Base-by-base conservation (phyloP, 2,797 vertebrate species). In the Aeoliscus strigatus region DNA sequence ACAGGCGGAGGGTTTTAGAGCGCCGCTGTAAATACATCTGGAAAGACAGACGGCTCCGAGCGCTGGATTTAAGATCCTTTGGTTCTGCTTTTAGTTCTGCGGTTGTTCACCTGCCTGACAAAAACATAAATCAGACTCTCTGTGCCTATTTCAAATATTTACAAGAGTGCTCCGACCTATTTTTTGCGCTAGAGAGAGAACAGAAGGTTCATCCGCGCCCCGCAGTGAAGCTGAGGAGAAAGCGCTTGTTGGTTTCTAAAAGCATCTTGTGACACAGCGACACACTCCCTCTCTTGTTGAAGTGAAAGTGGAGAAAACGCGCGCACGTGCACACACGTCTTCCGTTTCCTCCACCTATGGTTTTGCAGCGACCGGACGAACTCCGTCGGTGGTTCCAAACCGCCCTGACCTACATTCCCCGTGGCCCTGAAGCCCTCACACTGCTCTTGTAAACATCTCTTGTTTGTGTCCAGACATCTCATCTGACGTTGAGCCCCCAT, bases 61-160 rank as follows among this genome's bases (percentile, higher is more conserved):
- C 1, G 35, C 38, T 25, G 10, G 41, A 67, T 68, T 72, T 66
- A 71, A 41, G 45, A 6, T 29, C 44, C 40, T 50, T 57, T 30
- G 27, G 43, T 26, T 24, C 27, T 2, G 8, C 54, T 55, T 47
- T 50, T 27, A 55, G 26, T 50, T 70, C 45, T 54, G 16, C 60
- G 31, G 39, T 34, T 49, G 59, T 60, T 53, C 40, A 46, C 40
- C 36, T 47, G 34, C 37, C 42, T 50, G 47, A 36, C 30, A 26
- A 7, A 42, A 71, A n/a, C n/a, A n/a, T 46, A 56, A 65, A 76
- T 69, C 59, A 58, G 43, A 47, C 36, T n/a, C 54, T 38, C 31
- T 15, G 48, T 38, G 14, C 12, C n/a, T 7, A 47, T 40, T 58
- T 73, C 56, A 72, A 77, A 70, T 70, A 72, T 75, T 74, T 70